These are phyloP conservation scores for Netelia fuscicornis DNA, from an alignment of 2,888 invertebrate genomes.

Conservation along the genomic window DNA sequence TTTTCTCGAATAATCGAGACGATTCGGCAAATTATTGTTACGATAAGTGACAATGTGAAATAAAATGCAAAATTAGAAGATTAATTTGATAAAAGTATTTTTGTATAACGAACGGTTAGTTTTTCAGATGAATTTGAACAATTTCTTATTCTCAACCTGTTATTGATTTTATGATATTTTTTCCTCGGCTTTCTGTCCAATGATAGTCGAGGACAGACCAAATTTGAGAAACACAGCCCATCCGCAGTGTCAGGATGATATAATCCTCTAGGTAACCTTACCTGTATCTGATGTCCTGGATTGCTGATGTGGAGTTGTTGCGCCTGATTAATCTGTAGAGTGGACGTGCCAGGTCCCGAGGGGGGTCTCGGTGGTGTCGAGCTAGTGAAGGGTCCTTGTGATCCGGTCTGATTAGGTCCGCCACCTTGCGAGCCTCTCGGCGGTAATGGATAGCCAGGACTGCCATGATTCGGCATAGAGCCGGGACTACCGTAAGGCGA, in stretches of 20 bases:
- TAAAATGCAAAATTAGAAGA: no score
- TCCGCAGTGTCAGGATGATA: no score
- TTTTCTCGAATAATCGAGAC: no score
- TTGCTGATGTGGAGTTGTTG: constrained; percentile 95
- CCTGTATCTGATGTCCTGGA: constrained; percentile 93
- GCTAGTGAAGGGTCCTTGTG: constrained; percentile 85
- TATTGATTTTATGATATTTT: background rate
- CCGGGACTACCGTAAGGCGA: constrained; percentile 89
- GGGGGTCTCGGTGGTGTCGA: constrained; percentile 86
- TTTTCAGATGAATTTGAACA: no score
- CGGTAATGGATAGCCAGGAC: constrained; percentile 85
- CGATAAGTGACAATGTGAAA: no score
- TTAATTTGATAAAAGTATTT: no score
- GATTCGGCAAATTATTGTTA: no score
- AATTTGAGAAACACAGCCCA: background rate
- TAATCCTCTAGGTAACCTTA: constrained; percentile 82
- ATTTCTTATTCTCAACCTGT: background rate
- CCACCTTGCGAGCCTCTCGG: constrained; percentile 83
- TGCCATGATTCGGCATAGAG: constrained; percentile 87
- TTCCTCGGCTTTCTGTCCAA: background rate
- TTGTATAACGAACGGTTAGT: no score
- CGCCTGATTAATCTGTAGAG: constrained; percentile 94
- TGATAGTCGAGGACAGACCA: background rate
- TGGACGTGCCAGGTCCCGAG: constrained; percentile 86
- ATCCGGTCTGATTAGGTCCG: constrained; percentile 82